Evolutionary conservation across 2,888 invertebrate genomes (phyloP).

Genomic region (Catocala sponsa): DNA sequence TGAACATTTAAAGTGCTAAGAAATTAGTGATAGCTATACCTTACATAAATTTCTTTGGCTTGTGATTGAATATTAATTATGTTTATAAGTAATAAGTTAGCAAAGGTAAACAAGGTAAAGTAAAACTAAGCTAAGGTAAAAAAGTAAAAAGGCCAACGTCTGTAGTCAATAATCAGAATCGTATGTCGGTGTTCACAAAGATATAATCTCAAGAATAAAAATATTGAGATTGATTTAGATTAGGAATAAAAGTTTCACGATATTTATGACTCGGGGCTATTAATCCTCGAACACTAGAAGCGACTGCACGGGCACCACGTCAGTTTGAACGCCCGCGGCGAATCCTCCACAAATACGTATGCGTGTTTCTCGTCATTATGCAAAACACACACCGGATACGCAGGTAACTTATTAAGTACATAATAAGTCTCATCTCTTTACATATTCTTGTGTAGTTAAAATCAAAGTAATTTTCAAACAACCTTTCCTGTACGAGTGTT

Average conservation of each 20-base stretch:
- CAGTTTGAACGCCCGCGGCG: constrained; percentile 56
- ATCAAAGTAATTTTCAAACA: constrained; percentile 57
- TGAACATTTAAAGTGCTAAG: too few species aligned
- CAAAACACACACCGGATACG: constrained; percentile 78
- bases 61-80: too few species aligned
- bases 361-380: constrained; percentile 72
- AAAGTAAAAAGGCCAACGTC: too few species aligned
- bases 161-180: too few species aligned
- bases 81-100: too few species aligned
- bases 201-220: neutral
- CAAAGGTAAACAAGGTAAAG: too few species aligned
- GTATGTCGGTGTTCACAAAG: too few species aligned
- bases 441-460: constrained; percentile 51
- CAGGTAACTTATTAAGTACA: constrained; percentile 68
- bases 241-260: constrained; percentile 55
- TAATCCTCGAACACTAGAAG: constrained; percentile 63
- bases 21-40: too few species aligned
- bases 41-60: too few species aligned
- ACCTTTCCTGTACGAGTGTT: constrained; percentile 47
- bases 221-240: constrained; percentile 25
- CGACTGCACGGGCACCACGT: constrained; percentile 28
- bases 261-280: constrained; percentile 55
- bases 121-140: too few species aligned
- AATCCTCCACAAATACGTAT: constrained; percentile 57
- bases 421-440: constrained; percentile 72